These are phyloP conservation scores for Nipponia nippon DNA, from an alignment of 2,113 vertebrate genomes.

Conservation along the genomic window DNA sequence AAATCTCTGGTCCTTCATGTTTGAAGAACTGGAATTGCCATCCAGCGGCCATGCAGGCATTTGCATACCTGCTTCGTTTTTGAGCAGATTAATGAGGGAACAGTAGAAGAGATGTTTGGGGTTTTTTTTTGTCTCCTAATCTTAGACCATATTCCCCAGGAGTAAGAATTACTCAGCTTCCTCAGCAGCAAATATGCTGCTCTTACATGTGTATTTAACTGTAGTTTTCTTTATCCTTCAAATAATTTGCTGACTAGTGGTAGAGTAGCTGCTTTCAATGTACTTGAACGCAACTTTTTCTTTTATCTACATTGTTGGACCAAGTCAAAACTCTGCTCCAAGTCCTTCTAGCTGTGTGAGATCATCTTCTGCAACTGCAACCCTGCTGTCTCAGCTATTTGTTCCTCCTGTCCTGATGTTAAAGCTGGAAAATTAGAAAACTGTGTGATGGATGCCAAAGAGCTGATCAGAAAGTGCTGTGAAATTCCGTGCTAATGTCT, in stretches of 20 bases:
- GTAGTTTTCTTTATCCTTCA: not conserved
- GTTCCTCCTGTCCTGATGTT: not conserved
- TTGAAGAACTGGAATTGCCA: not conserved
- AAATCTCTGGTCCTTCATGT: not conserved
- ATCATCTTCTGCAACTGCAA: not conserved
- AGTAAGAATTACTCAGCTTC: not conserved
- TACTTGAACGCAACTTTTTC: not conserved
- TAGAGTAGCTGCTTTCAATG: not conserved
- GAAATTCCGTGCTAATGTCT: not conserved
- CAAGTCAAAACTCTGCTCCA: not conserved
- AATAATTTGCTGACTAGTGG: not conserved
- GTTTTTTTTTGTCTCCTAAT: not conserved
- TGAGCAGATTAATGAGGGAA: not conserved
- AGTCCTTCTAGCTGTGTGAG: not conserved
- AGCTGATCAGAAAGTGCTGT: not conserved
- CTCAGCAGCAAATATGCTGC: not conserved
- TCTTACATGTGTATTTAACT: not conserved
- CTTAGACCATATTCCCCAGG: not conserved
- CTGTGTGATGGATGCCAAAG: not conserved
- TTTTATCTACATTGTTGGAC: not conserved
- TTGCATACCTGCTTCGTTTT: accelerated
- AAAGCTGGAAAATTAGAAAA: not conserved
- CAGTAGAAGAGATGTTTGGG: not conserved
- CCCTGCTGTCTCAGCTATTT: not conserved
- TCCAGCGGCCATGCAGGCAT: not conserved